phyloP scores from a whole-genome alignment of 1,140 invertebrate genomes.

The Bombus confusus region DNA sequence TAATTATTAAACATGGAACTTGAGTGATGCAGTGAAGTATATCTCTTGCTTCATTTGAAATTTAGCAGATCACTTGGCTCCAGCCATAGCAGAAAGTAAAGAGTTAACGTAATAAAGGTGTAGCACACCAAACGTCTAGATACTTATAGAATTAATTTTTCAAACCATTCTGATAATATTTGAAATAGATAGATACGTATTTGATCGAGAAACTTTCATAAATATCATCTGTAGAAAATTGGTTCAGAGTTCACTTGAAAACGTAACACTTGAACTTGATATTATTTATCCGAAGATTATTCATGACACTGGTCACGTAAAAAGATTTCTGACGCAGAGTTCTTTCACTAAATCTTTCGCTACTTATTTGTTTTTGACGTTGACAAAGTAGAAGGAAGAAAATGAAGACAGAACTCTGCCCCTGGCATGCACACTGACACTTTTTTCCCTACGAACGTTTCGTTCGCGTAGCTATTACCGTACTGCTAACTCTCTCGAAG shows the following conservation, averaged over 20 bases:
- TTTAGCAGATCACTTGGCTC: not conserved
- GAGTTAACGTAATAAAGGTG: too few species aligned
- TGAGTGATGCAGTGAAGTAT: not conserved
- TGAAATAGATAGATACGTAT: not conserved
- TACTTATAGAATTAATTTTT: not conserved
- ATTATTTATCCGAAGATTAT: not conserved
- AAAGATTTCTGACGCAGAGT: not conserved
- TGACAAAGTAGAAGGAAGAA: not conserved
- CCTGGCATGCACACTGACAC: not conserved
- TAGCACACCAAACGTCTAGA: not conserved
- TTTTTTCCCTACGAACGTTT: slow-evolving; percentile 37
- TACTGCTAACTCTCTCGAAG: slow-evolving; percentile 47
- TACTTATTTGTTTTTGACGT: not conserved
- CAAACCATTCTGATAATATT: not conserved
- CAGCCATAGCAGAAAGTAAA: too few species aligned
- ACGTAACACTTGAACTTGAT: not conserved
- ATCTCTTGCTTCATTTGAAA: not conserved
- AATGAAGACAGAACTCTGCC: not conserved
- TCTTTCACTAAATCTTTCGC: not conserved
- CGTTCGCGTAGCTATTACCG: slow-evolving; percentile 48
- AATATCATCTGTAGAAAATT: not conserved
- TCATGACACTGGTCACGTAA: not conserved
- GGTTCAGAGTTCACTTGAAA: not conserved
- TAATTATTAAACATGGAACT: not conserved
- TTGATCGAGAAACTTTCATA: not conserved